Evolutionary conservation across 2,888 invertebrate species (phyloP), one percentile per base, ranked within the genome.

Genomic region (Peribatodes rhomboidaria): DNA sequence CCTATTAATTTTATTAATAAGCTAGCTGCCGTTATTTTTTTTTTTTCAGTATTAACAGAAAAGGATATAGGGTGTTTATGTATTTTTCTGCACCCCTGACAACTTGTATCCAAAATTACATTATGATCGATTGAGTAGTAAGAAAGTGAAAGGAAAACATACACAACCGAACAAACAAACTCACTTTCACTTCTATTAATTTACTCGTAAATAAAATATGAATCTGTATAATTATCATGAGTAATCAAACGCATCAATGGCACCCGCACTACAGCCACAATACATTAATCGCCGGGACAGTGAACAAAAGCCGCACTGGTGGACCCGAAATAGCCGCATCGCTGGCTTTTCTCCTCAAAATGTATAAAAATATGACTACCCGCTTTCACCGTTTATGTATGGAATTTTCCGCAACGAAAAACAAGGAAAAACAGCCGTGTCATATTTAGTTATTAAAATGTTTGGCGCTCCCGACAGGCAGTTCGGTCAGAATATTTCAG

Each of bases 331-430:
- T 60, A 63, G 62, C 71, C 73, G 76, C 75, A 61, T 69, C 69
- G 62, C 42, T 68, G 69, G 61, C 44, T 71, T 66, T 69, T 60
- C 69, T 50, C 58, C 69, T 50, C 58, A 59, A 64, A 64, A 64
- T 42, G 18, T 68, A 68, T 61, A 68, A 71, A 73, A 75, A 71
- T 69, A 69, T 52, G 59, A 46, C 59, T 46, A 39, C 55, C 57
- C 65, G 56, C 61, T 57, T 46, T 53, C 53, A 59, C 39, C 20
- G 47, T 67, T 69, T 71, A 58, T 67, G 62, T 65, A 69, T 60
- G 64, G 67, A 72, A 68, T 70, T 71, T 72, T 68, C 61, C 72
- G 65, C 65, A 39, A 60, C 59, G 60, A 61, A 69, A 71, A 68
- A 68, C 72, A 65, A 56, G 69, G 64, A 67, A 61, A 58, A 72